Percentiles rank a stretch among this genome's conserved stretches.
Conservation (phyloP, 2,113 vertebrate species). For the Gymnocephalus cernua region DNA sequence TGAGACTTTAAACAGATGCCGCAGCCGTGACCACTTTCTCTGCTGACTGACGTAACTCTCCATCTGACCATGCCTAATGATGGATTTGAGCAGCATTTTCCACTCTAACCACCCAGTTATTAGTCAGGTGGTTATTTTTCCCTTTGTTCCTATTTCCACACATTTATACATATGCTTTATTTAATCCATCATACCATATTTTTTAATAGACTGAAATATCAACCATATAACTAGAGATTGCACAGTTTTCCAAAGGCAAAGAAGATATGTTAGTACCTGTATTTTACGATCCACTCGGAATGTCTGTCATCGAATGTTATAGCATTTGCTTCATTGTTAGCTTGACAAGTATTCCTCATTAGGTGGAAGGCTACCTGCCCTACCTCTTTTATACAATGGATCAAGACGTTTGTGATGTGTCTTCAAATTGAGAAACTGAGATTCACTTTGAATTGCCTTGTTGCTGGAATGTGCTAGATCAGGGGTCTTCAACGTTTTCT, state of each 20-base stretch:
- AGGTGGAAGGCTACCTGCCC: neutral
- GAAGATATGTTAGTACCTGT: neutral
- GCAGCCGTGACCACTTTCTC: slow-evolving; percentile 24
- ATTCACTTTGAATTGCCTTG: neutral
- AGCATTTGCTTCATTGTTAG: neutral
- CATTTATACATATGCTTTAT: neutral
- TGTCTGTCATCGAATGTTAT: neutral
- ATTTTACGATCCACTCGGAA: neutral
- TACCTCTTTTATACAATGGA: neutral
- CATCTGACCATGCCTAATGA: neutral
- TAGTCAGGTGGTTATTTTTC: neutral
- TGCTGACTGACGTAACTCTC: slow-evolving; percentile 4
- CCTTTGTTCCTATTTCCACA: neutral
- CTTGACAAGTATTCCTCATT: neutral
- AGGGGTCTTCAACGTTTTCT: no score
- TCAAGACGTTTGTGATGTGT: neutral
- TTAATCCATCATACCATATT: neutral
- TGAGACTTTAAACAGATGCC: slow-evolving; percentile 10
- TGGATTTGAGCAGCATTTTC: slow-evolving; percentile 31
- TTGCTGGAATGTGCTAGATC: no score
- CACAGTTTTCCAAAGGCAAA: neutral
- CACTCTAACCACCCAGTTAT: neutral
- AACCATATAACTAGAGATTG: no score
- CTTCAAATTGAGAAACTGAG: neutral
- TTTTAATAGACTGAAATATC: no score